Conservation (phyloP, 2,113 vertebrate species). For the Dolichotis patagonum region DNA sequence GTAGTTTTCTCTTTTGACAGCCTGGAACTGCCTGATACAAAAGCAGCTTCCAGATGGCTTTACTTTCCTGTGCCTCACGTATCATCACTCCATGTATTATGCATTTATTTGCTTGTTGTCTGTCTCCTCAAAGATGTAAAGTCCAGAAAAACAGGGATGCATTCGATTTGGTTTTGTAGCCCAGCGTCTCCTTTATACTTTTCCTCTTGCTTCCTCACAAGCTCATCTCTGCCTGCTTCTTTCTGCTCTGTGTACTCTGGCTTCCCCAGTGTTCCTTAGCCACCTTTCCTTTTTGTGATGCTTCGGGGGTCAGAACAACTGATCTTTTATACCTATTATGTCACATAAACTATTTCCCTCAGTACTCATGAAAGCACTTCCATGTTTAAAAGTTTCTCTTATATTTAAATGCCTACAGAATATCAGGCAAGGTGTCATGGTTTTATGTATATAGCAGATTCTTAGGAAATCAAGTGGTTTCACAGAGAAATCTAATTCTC, state of each 20-base stretch:
- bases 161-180: neutral
- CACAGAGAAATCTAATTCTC: neutral
- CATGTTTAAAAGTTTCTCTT: neutral
- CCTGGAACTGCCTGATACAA: neutral
- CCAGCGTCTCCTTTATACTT: too few relatives aligned
- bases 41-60: neutral
- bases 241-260: accelerated
- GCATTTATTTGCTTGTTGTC: neutral
- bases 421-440: accelerated
- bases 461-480: neutral
- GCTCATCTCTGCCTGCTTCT: accelerated
- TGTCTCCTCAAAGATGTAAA: neutral
- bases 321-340: neutral
- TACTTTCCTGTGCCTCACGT: neutral
- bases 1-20: neutral
- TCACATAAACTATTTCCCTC: neutral
- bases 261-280: accelerated
- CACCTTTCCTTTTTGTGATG: accelerated
- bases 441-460: neutral
- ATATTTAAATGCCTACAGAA: neutral
- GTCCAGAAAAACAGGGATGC: neutral
- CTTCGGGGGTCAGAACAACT: neutral
- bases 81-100: accelerated
- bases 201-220: neutral
- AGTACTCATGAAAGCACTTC: neutral